Conservation (phyloP, 2,113 vertebrate genomes). For the Anolis sagrei region DNA sequence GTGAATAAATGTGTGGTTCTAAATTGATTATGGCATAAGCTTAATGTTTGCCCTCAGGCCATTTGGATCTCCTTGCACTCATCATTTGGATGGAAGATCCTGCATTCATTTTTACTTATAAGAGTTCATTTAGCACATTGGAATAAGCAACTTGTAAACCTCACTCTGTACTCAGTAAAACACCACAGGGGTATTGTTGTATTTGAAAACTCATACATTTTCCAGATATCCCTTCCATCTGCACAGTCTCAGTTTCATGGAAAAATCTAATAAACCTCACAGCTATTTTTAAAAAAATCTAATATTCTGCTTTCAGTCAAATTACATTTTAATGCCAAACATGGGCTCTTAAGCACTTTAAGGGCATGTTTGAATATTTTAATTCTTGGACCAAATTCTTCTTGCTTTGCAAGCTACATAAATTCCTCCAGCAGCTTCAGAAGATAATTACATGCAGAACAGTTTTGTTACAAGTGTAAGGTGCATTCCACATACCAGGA, state of each 20-base stretch:
- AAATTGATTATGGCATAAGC: too few species aligned
- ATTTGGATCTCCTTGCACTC: background rate
- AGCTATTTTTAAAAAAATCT: background rate
- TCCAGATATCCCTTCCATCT: constrained; percentile 56
- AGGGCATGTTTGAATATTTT: background rate
- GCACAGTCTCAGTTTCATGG: background rate
- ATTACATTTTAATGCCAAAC: background rate
- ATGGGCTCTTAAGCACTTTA: constrained; percentile 1
- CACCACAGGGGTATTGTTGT: constrained; percentile 44
- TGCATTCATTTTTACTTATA: constrained; percentile 39
- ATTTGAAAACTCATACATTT: constrained; percentile 41
- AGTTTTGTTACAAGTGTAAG: background rate
- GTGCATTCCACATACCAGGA: background rate
- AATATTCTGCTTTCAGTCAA: background rate
- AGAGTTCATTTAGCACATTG: constrained; percentile 27
- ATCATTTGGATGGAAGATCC: constrained; percentile 2
- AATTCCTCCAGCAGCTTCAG: constrained; percentile 13
- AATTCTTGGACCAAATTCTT: background rate
- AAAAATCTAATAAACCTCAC: constrained; percentile 41
- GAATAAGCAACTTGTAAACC: constrained; percentile 41
- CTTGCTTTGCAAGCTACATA: constrained; percentile 9
- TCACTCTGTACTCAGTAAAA: constrained; percentile 45
- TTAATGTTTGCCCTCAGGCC: background rate
- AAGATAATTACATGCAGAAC: constrained; percentile 4
- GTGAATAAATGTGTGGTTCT: too few species aligned